Evolutionary conservation across 1,140 invertebrate species (phyloP), one percentile per base, ranked within the genome.

Genomic region (Aphidius gifuensis): DNA sequence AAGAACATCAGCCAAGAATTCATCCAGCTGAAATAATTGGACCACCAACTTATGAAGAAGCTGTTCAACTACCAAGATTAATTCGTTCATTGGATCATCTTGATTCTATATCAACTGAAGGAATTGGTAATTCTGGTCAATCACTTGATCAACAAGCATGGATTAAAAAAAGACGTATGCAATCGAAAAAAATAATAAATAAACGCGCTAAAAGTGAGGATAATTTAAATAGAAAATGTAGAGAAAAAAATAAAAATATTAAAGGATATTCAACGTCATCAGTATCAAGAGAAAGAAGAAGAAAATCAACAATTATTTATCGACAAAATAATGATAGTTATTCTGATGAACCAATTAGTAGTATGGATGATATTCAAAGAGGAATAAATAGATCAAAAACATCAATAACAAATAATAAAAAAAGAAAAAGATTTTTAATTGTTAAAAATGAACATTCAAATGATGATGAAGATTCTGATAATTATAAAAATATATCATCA

Each of bases 11-110:
- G 77, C 87, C 65, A 73, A 86, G 69, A 81, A 87, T 82, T 80
- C 83, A 72, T 66, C 79, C 79, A 5, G 74, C 86, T 60, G 88
- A 90, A 77, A 75, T 87, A 11, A 81, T 87, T 44, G 79, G 82
- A 6, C 85, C 88, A 58, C 89, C 89, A 1, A 86, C 84, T n/a
- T 90, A 91, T 68, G 86, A 86, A 64, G 89, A 90, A 76, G 89
- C 88, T 9, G 79, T 91, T 56, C 81, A 85, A 7, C 87, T 91
- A 85, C 87, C 87, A 16, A 85, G 86, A 68, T 46, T 80, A 11
- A 73, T 72, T 9, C 75, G 66, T 6, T 81, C 80, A 5, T 62
- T 79, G 48, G 76, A 80, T 59, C 72, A 69, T 51, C 60, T 81
- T 23, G 68, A 76, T 62, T 63, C 56, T 9, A 67, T 71, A 57